phyloP scores from a whole-genome alignment of 2,888 invertebrate genomes.

The Trypoxylon attenuatum region DNA sequence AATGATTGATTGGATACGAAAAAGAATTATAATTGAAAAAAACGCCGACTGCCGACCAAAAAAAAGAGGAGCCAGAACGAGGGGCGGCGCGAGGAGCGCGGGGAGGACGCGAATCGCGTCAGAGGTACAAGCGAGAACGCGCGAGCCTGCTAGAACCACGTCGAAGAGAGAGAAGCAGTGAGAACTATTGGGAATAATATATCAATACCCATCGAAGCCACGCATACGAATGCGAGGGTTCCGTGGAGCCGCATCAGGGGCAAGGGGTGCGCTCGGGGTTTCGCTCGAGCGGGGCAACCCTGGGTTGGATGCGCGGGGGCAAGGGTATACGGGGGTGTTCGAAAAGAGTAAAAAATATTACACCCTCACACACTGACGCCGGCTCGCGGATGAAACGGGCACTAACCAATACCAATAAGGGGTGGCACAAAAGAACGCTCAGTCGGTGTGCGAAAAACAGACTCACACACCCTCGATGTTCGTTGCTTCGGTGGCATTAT shows the following conservation, averaged over 20 bases:
- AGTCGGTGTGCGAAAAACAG: slow-evolving; percentile 64
- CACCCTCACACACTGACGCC: slow-evolving; percentile 67
- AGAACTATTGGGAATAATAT: slow-evolving; percentile 75
- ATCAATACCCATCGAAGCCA: slow-evolving; percentile 75
- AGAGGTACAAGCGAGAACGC: slow-evolving; percentile 30
- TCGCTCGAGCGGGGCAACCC: slow-evolving; percentile 38
- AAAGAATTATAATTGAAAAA: slow-evolving; percentile 75
- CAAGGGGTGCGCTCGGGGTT: slow-evolving; percentile 44
- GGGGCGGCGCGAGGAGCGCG: slow-evolving; percentile 7
- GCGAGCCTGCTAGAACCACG: not conserved
- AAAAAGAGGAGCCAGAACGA: slow-evolving; percentile 48
- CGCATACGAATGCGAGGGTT: slow-evolving; percentile 72
- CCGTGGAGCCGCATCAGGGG: slow-evolving; percentile 47
- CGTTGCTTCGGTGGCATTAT: slow-evolving; percentile 58
- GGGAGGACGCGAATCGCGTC: not conserved
- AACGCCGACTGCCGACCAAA: slow-evolving; percentile 68
- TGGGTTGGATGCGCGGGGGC: slow-evolving; percentile 28
- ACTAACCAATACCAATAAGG: slow-evolving; percentile 71
- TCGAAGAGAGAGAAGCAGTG: slow-evolving; percentile 54
- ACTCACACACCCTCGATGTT: slow-evolving; percentile 44
- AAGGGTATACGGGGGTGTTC: slow-evolving; percentile 47
- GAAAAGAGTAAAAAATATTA: slow-evolving; percentile 73
- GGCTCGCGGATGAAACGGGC: slow-evolving; percentile 69
- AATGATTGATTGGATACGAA: slow-evolving; percentile 75
- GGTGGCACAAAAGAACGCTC: slow-evolving; percentile 66